Base-by-base conservation (phyloP, 1,140 invertebrate genomes). In the Zaprionus ghesquierei region DNA sequence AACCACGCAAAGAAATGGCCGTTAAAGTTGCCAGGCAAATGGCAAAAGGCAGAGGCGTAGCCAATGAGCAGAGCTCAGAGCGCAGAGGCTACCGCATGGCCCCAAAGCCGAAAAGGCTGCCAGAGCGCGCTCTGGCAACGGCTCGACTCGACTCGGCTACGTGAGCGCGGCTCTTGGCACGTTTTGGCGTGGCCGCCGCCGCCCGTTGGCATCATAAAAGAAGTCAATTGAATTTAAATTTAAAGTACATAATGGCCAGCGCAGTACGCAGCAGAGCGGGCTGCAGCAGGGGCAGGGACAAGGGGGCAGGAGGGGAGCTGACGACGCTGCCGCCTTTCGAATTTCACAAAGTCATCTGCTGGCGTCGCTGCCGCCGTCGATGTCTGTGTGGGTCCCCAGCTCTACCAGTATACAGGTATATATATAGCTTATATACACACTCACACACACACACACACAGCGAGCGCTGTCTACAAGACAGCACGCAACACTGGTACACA, bases 161-260 rank as follows among this genome's bases (percentile, higher is more conserved):
- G 78, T 84, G 80, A 76, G 78, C 70, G 50, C 59, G 68, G 64
- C 64, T 77, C 65, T 77, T 70, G 62, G 75, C 72, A 75, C 79
- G 75, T 84, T 86, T 80, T 84, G 79, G 79, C 85, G 84, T 89
- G 77, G 84, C 63, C 84, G 84, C 41, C 41, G 41, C 78, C 77
- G 84, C 79, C 82, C 85, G 84, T 89, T 89, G 84, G 77, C 84
- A 89, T 89, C 84, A 89, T 89, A 89, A 89, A 89, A 84, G 79
- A 89, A 89, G 84, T 89, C 84, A 89, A 89, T 89, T 89, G 84
- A 89, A 89, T 89, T 89, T 89, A 89, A 89, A 89, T 89, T 89
- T 89, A 89, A 89, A 89, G 84, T 89, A 89, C 84, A 89, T 89
- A 89, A 89, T 89, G 79, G 77, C 84, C 77, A 89, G 35, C 58